Conservation (phyloP, 2,113 vertebrate genomes). For the Parus major region DNA sequence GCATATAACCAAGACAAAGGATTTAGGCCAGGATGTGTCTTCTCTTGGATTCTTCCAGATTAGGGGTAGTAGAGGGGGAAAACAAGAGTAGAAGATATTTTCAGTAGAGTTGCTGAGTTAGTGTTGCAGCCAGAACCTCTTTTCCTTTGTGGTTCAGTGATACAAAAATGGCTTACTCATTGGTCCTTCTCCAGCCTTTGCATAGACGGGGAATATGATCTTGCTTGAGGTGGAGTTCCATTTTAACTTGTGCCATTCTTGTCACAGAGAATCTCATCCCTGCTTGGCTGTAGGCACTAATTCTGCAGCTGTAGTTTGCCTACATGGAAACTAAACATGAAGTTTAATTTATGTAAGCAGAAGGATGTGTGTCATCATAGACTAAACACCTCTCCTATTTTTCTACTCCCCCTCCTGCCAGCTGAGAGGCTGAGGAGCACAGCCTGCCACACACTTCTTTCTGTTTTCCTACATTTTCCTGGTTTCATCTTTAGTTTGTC, state of each 20-base stretch:
- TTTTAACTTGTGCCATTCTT: background rate
- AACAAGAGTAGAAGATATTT: background rate
- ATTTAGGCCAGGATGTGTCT: background rate
- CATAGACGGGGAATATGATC: background rate
- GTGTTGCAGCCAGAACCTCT: background rate
- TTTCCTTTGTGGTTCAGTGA: background rate
- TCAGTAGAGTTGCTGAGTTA: background rate
- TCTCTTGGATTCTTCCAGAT: background rate
- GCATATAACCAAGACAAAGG: background rate
- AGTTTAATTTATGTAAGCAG: background rate
- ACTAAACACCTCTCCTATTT: background rate
- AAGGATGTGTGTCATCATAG: background rate
- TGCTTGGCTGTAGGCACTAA: background rate
- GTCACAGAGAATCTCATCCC: background rate
- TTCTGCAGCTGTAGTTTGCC: background rate
- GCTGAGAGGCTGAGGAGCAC: background rate
- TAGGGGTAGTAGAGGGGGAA: background rate
- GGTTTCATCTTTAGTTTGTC: background rate
- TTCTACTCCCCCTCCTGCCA: background rate
- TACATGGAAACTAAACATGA: background rate
- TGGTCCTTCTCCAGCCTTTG: background rate
- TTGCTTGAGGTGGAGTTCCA: background rate
- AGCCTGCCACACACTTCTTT: background rate
- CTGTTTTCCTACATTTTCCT: background rate
- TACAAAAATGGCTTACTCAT: background rate